phyloP scores from a whole-genome alignment of 2,797 vertebrate genomes.

The Miichthys miiuy region DNA sequence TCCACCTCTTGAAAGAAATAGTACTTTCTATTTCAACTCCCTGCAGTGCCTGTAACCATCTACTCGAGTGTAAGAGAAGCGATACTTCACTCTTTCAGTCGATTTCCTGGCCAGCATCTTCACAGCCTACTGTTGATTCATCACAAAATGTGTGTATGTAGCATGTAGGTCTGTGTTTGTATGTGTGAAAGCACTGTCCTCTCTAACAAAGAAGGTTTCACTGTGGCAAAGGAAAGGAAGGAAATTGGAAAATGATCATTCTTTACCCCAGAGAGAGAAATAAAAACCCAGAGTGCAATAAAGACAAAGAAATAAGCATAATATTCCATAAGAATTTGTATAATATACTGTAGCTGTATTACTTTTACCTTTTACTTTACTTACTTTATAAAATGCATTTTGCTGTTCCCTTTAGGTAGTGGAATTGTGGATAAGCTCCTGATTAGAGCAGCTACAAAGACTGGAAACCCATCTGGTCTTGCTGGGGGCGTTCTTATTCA shows the following conservation, averaged over 20 bases:
- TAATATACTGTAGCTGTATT: slow-evolving; percentile 1
- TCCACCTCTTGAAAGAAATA: neutral
- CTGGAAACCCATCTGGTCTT: slow-evolving; percentile 44
- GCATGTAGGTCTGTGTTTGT: neutral
- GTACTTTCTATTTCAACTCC: slow-evolving; percentile 8
- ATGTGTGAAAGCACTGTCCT: neutral
- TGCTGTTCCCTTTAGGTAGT: neutral
- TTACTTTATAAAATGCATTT: slow-evolving; percentile 9
- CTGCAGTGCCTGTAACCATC: neutral
- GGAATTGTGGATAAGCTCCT: slow-evolving; percentile 18
- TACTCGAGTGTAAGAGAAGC: slow-evolving; percentile 2
- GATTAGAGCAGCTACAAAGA: slow-evolving; percentile 27
- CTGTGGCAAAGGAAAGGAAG: neutral
- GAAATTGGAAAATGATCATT: neutral
- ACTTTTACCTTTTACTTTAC: slow-evolving; percentile 4
- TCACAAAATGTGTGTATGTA: neutral
- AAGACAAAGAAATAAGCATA: neutral
- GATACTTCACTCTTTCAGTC: slow-evolving; percentile 4
- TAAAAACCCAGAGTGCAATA: neutral
- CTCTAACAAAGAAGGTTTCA: neutral
- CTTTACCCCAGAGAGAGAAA: neutral
- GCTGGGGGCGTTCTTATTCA: slow-evolving; percentile 39
- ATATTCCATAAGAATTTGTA: slow-evolving; percentile 8
- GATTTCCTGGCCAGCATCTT: neutral
- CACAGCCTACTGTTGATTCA: slow-evolving; percentile 4